Conservation (phyloP, 1,140 invertebrate genomes). For the Matsumurasca onukii region DNA sequence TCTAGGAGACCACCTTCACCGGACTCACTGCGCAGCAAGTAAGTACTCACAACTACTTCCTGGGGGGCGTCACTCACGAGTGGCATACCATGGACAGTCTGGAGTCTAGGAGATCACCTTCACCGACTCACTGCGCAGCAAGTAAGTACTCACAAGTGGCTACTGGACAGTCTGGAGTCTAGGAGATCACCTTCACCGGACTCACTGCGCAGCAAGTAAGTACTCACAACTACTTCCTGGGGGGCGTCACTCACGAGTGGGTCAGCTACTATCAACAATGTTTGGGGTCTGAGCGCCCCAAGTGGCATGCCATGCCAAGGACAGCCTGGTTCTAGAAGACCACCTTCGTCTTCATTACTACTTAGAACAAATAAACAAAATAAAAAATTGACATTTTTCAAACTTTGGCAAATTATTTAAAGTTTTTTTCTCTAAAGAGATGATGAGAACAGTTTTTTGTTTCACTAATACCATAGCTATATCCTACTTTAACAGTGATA, state of each 20-base stretch:
- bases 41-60: constrained; percentile 90
- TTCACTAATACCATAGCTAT: too few species aligned
- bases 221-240: constrained; percentile 80
- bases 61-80: constrained; percentile 80
- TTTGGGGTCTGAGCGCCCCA: constrained; percentile 86
- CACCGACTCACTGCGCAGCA: constrained; percentile 96
- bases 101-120: constrained; percentile 80
- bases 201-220: constrained; percentile 78
- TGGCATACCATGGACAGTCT: constrained; percentile 91
- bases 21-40: too few species aligned
- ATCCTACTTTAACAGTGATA: too few species aligned
- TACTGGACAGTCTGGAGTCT: constrained; percentile 90
- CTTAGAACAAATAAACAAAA: too few species aligned
- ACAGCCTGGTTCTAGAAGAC: constrained; percentile 82
- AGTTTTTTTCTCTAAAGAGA: too few species aligned
- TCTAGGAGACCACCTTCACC: too few species aligned
- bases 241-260: constrained; percentile 88
- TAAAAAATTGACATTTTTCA: too few species aligned
- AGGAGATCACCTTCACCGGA: constrained; percentile 83
- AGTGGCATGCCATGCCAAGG: constrained; percentile 97
- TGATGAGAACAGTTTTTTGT: too few species aligned
- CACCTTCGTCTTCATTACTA: constrained; percentile 83
- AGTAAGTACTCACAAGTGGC: too few species aligned
- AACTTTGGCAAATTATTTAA: too few species aligned
- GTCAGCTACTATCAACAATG: constrained; percentile 84